Evolutionary conservation across 2,113 vertebrate genomes (phyloP).

Genomic region (Nothoprocta pentlandii): DNA sequence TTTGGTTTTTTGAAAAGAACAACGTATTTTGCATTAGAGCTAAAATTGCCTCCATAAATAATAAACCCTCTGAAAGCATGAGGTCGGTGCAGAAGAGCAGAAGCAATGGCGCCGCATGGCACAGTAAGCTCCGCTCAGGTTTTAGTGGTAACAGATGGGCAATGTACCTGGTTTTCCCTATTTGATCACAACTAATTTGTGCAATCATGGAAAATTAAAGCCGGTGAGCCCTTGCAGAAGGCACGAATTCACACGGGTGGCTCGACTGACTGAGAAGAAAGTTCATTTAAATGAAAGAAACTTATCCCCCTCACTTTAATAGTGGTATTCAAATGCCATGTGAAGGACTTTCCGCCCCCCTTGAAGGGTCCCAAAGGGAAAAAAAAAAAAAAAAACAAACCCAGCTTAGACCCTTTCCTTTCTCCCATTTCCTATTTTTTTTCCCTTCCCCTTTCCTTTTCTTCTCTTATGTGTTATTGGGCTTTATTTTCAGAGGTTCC

Average conservation of each 20-base stretch:
- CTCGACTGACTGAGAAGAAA: background rate
- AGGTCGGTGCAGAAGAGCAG: background rate
- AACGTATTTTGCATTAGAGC: background rate
- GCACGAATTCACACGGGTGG: background rate
- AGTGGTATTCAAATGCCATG: background rate
- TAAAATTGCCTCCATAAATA: conserved; percentile 37
- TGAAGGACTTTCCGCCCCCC: no score
- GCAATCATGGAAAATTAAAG: background rate
- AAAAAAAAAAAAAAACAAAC: background rate
- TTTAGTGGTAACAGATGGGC: background rate
- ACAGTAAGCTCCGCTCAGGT: background rate
- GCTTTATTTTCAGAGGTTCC: background rate
- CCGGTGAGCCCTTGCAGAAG: background rate
- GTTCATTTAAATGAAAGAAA: background rate
- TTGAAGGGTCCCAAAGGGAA: no score
- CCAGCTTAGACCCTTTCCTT: background rate
- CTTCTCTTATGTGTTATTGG: background rate
- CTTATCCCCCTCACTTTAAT: background rate
- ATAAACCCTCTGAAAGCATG: background rate
- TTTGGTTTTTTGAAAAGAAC: background rate
- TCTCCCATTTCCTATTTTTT: background rate
- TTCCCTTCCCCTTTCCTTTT: background rate
- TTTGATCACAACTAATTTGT: background rate
- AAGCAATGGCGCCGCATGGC: background rate
- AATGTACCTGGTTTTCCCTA: background rate